Evolutionary conservation across 2,888 invertebrate genomes (phyloP).

Genomic region (Dynastes hyllus): DNA sequence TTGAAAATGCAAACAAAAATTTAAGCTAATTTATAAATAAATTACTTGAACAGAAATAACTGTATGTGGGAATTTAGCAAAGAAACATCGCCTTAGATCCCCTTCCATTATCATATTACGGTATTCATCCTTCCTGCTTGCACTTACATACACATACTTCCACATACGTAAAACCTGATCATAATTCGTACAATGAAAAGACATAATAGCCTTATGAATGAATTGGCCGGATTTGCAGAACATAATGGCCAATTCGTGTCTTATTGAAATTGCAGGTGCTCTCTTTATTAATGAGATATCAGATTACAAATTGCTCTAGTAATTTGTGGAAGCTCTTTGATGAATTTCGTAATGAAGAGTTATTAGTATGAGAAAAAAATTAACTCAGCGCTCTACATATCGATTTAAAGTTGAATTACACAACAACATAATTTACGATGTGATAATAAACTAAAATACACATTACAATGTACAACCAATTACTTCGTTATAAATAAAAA

Average conservation of each 20-base stretch:
- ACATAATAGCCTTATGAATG: slow-evolving; percentile 48
- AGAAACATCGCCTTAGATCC: too few relatives aligned
- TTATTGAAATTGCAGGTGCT: slow-evolving; percentile 49
- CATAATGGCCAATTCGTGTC: slow-evolving; percentile 55
- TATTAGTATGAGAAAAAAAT: neutral
- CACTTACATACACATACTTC: neutral
- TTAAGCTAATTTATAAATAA: too few relatives aligned
- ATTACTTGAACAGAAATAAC: too few relatives aligned
- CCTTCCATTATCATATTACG: neutral
- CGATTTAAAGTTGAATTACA: slow-evolving; percentile 18
- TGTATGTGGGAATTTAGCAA: too few relatives aligned
- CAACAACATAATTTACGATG: slow-evolving; percentile 20
- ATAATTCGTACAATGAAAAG: slow-evolving; percentile 29
- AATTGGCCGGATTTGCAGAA: slow-evolving; percentile 59
- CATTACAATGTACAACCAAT: too few relatives aligned
- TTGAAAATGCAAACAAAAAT: too few relatives aligned
- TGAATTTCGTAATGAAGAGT: slow-evolving; percentile 11
- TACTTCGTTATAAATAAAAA: neutral
- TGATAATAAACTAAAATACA: slow-evolving; percentile 10
- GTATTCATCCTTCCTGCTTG: neutral
- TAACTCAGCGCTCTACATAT: neutral
- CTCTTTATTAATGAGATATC: slow-evolving; percentile 42
- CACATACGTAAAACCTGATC: slow-evolving; percentile 24
- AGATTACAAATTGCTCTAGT: slow-evolving; percentile 39
- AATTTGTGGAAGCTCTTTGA: slow-evolving; percentile 38